Evolutionary conservation across 2,797 vertebrate species (phyloP).

Genomic region (Arnoldichthys spilopterus): DNA sequence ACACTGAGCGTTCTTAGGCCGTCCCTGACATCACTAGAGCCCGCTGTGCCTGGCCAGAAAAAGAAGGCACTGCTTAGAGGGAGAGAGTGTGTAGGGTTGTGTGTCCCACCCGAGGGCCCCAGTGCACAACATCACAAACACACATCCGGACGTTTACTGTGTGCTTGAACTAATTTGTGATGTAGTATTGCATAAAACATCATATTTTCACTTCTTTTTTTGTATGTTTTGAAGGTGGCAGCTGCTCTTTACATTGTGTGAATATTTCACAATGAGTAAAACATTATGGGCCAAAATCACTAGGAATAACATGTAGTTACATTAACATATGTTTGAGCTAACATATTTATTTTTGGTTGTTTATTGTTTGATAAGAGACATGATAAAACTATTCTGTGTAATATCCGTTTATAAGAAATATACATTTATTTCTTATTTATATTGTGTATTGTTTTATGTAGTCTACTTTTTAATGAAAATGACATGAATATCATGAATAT

Average conservation of each 20-base stretch:
- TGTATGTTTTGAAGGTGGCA: too few relatives aligned
- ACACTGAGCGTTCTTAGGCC: slow-evolving; percentile 76
- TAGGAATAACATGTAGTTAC: not conserved
- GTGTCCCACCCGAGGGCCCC: slow-evolving; percentile 20
- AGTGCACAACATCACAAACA: slow-evolving; percentile 20
- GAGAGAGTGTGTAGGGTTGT: slow-evolving; percentile 29
- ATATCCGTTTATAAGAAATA: not conserved
- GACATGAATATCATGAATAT: too few relatives aligned
- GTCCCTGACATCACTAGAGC: slow-evolving; percentile 76
- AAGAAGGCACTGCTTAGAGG: slow-evolving; percentile 40
- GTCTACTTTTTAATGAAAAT: too few relatives aligned
- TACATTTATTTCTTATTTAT: too few relatives aligned
- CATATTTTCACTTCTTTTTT: not conserved
- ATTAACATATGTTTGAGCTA: not conserved
- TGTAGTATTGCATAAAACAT: slow-evolving; percentile 1
- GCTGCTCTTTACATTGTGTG: not conserved
- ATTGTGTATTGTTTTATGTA: too few relatives aligned
- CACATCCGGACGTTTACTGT: not conserved
- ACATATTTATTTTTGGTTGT: not conserved
- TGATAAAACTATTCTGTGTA: not conserved
- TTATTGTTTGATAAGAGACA: not conserved
- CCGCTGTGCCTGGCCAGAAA: slow-evolving; percentile 76
- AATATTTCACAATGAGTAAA: not conserved
- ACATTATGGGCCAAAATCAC: too few relatives aligned
- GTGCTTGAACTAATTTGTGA: not conserved